Conservation (phyloP, 2,113 vertebrate species). For the Condylura cristata region DNA sequence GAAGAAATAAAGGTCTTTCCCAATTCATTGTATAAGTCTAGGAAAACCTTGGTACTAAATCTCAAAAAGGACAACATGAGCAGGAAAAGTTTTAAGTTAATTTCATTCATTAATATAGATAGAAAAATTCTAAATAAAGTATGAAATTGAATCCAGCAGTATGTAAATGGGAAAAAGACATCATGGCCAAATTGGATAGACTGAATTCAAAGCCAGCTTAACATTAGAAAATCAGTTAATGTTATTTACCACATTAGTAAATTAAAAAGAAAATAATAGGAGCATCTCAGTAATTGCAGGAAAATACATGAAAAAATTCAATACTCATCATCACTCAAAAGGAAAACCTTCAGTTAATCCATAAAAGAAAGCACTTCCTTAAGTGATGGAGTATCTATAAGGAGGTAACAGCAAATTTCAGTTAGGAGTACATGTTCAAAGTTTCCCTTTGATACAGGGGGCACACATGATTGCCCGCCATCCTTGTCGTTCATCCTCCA, state of each 20-base stretch:
- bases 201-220: conserved; percentile 23
- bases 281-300: background rate
- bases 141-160: conserved; percentile 45
- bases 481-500: background rate
- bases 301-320: conserved; percentile 31
- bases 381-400: background rate
- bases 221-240: conserved; percentile 32
- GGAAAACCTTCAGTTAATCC: background rate
- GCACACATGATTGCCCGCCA: background rate
- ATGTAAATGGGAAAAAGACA: conserved; percentile 32
- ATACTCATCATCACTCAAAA: conserved; percentile 18
- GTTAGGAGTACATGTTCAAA: background rate
- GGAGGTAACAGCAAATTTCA: background rate
- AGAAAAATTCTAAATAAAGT: conserved; percentile 25
- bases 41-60: background rate
- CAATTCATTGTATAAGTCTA: background rate
- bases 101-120: conserved; percentile 36
- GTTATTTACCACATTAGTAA: background rate
- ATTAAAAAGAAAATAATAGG: conserved; percentile 5
- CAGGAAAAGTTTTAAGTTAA: conserved; percentile 30
- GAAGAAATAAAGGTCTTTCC: background rate
- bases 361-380: background rate
- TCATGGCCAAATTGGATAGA: background rate
- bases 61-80: background rate
- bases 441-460: background rate